Evolutionary conservation across 2,888 invertebrate species (phyloP).

Genomic region (Ctenicera cuprea): DNA sequence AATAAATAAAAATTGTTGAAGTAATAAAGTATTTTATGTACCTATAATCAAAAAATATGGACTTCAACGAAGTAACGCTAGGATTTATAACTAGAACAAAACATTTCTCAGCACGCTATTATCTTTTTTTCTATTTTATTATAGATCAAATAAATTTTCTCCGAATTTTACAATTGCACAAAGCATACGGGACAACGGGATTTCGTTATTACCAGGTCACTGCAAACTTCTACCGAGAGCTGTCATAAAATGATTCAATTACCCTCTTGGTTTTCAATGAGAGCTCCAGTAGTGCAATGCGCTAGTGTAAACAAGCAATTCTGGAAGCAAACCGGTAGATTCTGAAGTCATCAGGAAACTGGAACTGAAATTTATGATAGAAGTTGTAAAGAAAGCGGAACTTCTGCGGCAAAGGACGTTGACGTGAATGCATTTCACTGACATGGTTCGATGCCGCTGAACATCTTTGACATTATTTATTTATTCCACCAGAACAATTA

Average conservation of each 20-base stretch:
- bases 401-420: neutral
- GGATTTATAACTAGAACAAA: no score
- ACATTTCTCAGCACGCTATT: no score
- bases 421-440: slow-evolving; percentile 14
- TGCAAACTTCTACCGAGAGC: neutral
- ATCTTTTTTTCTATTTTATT: no score
- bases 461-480: neutral
- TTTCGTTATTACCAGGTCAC: neutral
- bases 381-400: slow-evolving; percentile 4
- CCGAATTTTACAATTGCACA: neutral
- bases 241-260: slow-evolving; percentile 3
- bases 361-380: slow-evolving; percentile 18
- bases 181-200: neutral
- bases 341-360: slow-evolving; percentile 10
- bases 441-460: neutral
- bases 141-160: neutral
- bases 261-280: neutral
- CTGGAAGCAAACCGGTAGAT: neutral
- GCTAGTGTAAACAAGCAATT: slow-evolving; percentile 20
- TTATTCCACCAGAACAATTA: neutral
- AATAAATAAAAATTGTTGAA: no score
- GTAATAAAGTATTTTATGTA: no score
- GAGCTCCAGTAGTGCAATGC: neutral
- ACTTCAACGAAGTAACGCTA: no score
- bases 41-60: no score